Percentiles rank a stretch among this genome's conserved stretches.
phyloP scores from a whole-genome alignment of 2,113 vertebrate genomes.

The chimpanzee (Pan troglodytes) region NHGRI_mPanTro3-v2.1_pri NC_072403.2:82284501-82285000 shows the following conservation, averaged over 20 bases:
- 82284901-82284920: neutral
- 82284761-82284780: neutral
- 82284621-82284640: neutral
- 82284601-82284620: neutral
- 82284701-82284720: neutral
- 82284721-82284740: slow-evolving; percentile 19
- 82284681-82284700: neutral
- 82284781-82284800: neutral
- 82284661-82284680: neutral
- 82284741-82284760: neutral
- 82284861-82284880: neutral
- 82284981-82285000: neutral
- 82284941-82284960: neutral
- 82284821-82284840: neutral
- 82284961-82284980: neutral
- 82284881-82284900: neutral
- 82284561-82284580: neutral
- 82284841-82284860: slow-evolving; percentile 48
- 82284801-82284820: neutral
- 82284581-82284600: neutral
- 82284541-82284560: neutral
- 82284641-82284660: neutral
- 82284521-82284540: neutral
- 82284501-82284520: neutral
- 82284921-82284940: slow-evolving; percentile 34